Evolutionary conservation across 2,888 invertebrate species (phyloP).

Genomic region (Orthosia cruda): DNA sequence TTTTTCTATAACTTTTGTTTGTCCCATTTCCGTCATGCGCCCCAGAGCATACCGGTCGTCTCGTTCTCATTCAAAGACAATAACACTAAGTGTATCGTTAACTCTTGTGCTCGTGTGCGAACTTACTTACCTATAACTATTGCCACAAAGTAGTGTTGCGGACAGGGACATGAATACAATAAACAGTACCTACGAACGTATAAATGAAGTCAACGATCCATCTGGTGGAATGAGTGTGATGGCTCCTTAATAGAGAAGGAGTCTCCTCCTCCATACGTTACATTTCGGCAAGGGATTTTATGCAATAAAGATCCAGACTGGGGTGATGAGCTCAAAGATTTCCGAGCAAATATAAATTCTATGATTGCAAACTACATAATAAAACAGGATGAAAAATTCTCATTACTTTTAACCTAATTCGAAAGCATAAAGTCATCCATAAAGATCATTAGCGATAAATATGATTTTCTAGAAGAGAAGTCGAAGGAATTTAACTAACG

Average conservation of each 20-base stretch:
- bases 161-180: neutral
- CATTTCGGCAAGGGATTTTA: neutral
- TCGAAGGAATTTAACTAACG: neutral
- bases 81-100: neutral
- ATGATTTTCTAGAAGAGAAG: neutral
- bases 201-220: neutral
- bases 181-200: too few species aligned
- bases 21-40: neutral
- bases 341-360: neutral
- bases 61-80: neutral
- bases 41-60: neutral
- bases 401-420: neutral
- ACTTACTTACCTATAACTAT: neutral
- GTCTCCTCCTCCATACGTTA: neutral
- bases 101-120: neutral
- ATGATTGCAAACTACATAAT: neutral
- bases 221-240: constrained; percentile 2
- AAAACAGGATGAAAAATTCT: constrained; percentile 1
- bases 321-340: neutral
- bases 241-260: neutral
- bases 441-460: neutral
- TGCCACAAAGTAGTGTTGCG: neutral
- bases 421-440: neutral
- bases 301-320: neutral
- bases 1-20: too few species aligned